Evolutionary conservation across 1,140 invertebrate genomes (phyloP).

Genomic region (Carcinoscorpius rotundicauda): DNA sequence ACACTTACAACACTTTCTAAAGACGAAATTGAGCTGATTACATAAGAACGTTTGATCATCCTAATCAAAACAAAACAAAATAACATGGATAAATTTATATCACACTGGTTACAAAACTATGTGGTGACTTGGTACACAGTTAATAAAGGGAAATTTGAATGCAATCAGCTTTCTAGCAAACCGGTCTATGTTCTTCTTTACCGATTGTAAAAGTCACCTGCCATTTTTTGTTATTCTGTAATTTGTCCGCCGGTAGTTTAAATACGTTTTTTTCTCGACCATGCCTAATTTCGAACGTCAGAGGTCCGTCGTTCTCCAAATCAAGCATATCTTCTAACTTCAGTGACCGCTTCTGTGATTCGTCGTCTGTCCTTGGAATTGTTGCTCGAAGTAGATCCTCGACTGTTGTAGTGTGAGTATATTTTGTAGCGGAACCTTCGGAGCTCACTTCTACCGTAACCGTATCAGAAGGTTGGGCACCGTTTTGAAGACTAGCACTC

Average conservation of each 20-base stretch:
- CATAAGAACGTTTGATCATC: too few relatives aligned
- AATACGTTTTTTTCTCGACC: slow-evolving; percentile 22
- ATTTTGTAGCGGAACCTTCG: slow-evolving; percentile 10
- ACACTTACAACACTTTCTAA: too few relatives aligned
- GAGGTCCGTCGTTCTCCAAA: slow-evolving; percentile 16
- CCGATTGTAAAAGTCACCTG: slow-evolving; percentile 24
- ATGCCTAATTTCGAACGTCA: slow-evolving; percentile 21
- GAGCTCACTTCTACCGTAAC: slow-evolving; percentile 13
- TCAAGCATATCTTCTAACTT: slow-evolving; percentile 15
- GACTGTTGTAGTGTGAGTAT: slow-evolving; percentile 14
- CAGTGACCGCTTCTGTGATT: slow-evolving; percentile 9
- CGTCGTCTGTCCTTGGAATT: not conserved
- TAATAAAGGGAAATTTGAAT: too few relatives aligned
- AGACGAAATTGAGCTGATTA: too few relatives aligned
- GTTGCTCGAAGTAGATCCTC: slow-evolving; percentile 5
- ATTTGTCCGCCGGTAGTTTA: slow-evolving; percentile 17
- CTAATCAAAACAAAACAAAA: too few relatives aligned
- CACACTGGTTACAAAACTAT: too few relatives aligned
- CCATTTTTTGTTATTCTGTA: slow-evolving; percentile 23
- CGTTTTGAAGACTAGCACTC: not conserved
- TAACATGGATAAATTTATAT: too few relatives aligned
- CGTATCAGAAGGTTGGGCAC: slow-evolving; percentile 11
- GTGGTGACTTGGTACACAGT: too few relatives aligned
- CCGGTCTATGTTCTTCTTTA: slow-evolving; percentile 3
- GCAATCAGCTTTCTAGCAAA: too few relatives aligned